Evolutionary conservation across 1,140 invertebrate genomes (phyloP).

Genomic region (Trypoxylus dichotomus): DNA sequence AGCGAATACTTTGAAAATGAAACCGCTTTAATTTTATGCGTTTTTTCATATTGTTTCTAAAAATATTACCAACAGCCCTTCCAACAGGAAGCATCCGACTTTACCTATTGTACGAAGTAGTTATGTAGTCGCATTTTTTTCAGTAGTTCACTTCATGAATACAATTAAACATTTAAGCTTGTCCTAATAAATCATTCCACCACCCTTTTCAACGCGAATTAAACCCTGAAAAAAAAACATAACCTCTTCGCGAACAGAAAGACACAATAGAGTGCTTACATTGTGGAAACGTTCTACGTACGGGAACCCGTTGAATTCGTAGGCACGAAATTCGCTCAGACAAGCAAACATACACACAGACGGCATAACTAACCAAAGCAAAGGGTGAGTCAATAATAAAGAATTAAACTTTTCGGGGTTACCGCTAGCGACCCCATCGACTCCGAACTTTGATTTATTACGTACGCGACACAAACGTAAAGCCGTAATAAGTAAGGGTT

Average conservation of each 20-base stretch:
- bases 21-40: too few species aligned
- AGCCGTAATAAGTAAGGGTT: not conserved
- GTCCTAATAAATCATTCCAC: not conserved
- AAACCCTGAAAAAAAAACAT: not conserved
- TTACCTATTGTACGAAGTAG: too few species aligned
- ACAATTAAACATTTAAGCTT: not conserved
- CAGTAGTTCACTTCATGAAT: not conserved
- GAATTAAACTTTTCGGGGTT: slow-evolving; percentile 16
- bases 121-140: too few species aligned
- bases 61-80: too few species aligned
- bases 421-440: not conserved
- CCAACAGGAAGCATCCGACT: too few species aligned
- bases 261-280: not conserved
- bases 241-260: not conserved
- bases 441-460: slow-evolving; percentile 11
- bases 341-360: not conserved
- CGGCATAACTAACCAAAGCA: not conserved
- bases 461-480: not conserved
- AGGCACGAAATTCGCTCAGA: not conserved
- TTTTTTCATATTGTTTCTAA: too few species aligned
- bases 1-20: too few species aligned
- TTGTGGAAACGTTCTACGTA: not conserved
- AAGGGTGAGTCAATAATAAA: slow-evolving; percentile 21
- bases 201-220: not conserved
- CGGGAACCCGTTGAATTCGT: slow-evolving; percentile 1